These are phyloP conservation scores for Drosophila anceps DNA, from an alignment of 2,888 invertebrate genomes.

Conservation along the genomic window DNA sequence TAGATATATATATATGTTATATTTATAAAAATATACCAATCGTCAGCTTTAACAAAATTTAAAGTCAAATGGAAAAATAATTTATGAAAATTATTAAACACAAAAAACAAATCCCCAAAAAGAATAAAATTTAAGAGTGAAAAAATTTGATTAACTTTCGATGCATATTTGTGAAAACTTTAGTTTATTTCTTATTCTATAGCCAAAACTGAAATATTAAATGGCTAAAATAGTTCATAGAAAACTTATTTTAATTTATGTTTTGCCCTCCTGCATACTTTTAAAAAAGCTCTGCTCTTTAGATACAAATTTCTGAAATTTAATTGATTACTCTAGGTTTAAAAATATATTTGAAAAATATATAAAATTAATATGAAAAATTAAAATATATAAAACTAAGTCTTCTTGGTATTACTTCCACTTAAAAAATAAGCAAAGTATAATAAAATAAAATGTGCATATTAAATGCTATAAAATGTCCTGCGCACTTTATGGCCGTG, in stretches of 20 bases:
- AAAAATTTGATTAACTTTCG: constrained; percentile 5
- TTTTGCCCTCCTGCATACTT: background rate
- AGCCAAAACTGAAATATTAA: background rate
- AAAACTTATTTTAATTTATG: background rate
- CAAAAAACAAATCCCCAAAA: background rate
- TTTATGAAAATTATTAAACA: background rate
- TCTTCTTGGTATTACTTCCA: background rate
- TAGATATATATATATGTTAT: background rate
- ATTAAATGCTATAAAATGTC: constrained; percentile 2
- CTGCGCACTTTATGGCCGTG: background rate
- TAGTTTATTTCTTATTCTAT: background rate
- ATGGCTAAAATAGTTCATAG: background rate
- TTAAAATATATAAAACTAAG: background rate
- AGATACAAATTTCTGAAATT: background rate
- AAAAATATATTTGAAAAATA: background rate
- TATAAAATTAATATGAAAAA: background rate
- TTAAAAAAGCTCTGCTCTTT: too few relatives aligned
- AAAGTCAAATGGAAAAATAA: background rate
- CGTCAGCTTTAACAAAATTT: background rate
- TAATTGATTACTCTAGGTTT: background rate
- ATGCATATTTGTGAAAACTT: background rate
- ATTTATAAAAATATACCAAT: background rate
- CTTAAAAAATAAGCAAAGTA: background rate
- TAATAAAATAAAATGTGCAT: constrained; percentile 8
- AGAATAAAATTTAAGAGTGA: background rate